Percentiles rank a stretch among this genome's conserved stretches.
Evolutionary conservation across 2,888 invertebrate genomes (phyloP).

Genomic region (Acanthopleura granulata): DNA sequence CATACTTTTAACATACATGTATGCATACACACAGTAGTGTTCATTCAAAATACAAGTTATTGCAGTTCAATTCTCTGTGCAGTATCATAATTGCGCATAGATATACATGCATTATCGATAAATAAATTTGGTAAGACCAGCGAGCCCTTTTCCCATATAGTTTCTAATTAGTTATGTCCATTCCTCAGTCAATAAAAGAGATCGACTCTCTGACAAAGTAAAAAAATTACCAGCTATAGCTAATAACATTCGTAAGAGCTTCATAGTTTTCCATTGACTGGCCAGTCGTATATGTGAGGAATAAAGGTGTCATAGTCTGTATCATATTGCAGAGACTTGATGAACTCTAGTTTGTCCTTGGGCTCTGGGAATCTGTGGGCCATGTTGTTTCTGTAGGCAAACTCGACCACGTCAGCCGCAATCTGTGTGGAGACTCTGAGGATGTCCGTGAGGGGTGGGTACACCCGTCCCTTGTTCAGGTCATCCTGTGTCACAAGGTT

Average conservation of each 20-base stretch:
- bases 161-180: no score
- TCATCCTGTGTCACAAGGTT: constrained; percentile 85
- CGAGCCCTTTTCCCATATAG: no score
- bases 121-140: no score
- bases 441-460: constrained; percentile 89
- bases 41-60: no score
- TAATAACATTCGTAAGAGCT: background rate
- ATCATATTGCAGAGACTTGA: constrained; percentile 61
- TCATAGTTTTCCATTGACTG: constrained; percentile 31
- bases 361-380: constrained; percentile 74
- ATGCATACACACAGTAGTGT: no score
- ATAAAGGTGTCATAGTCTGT: constrained; percentile 71
- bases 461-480: constrained; percentile 87
- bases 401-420: constrained; percentile 84
- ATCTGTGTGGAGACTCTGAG: constrained; percentile 89
- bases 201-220: no score
- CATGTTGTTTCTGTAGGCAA: constrained; percentile 78
- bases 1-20: no score
- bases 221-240: no score
- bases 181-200: no score
- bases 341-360: constrained; percentile 71
- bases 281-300: constrained; percentile 71
- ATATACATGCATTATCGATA: no score
- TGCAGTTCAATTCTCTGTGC: no score
- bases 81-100: no score